Evolutionary conservation across 2,113 vertebrate genomes (phyloP).

Genomic region (Chrysemys picta): DNA sequence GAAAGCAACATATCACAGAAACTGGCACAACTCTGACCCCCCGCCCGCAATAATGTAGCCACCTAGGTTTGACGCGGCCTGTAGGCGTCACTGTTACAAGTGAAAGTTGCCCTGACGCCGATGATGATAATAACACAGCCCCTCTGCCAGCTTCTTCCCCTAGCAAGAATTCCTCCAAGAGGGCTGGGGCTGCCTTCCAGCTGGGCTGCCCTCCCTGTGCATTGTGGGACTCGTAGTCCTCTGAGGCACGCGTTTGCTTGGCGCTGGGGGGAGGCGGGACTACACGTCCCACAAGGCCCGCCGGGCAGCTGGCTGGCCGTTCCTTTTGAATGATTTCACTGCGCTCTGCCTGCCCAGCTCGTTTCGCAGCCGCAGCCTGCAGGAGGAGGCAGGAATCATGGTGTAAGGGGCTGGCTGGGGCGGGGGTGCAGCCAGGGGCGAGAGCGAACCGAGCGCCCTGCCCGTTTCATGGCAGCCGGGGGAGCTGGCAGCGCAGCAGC

Average conservation of each 20-base stretch:
- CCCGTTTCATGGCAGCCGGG: neutral
- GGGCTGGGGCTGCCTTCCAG: neutral
- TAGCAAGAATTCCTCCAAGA: neutral
- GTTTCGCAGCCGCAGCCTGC: neutral
- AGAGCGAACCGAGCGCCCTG: neutral
- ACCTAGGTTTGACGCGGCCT: neutral
- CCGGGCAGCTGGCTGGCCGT: slow-evolving; percentile 18
- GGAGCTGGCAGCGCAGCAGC: neutral
- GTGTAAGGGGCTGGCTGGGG: neutral
- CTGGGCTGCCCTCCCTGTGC: neutral
- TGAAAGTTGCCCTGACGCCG: neutral
- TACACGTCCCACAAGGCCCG: slow-evolving; percentile 72
- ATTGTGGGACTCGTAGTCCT: neutral
- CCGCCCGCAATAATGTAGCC: neutral
- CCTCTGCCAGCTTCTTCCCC: neutral
- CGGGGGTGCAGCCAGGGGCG: neutral
- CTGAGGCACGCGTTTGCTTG: rapidly evolving
- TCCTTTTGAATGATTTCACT: slow-evolving; percentile 83
- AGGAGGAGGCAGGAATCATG: neutral
- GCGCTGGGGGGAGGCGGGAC: slow-evolving; percentile 43
- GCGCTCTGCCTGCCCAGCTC: slow-evolving; percentile 15
- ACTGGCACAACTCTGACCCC: neutral
- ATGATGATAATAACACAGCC: neutral
- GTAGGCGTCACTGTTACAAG: neutral
- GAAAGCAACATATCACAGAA: neutral